Base-by-base conservation (phyloP, 1,140 invertebrate species). In the Pseudomyrmex sp. region DNA sequence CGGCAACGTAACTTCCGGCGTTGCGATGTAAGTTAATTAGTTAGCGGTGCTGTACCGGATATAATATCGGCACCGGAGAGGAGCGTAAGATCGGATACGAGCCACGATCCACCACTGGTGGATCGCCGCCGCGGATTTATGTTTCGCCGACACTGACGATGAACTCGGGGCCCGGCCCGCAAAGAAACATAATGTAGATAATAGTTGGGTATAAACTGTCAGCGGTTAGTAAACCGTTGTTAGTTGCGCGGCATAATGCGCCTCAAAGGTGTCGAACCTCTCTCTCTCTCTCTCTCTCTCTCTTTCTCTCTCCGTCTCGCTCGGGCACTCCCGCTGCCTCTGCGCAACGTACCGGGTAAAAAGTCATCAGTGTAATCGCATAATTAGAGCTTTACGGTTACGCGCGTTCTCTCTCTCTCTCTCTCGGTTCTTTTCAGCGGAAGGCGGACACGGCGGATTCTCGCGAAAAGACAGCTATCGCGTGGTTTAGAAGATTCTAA, bases 151-250 rank as follows among this genome's bases (percentile, higher is more conserved):
- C 74, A 48, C 63, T n/a, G 82, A 54, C 74, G 82, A 61, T 52
- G 82, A 63, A 72, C 75, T 50, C 8, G 70, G 15, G 20, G 75
- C 58, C 56, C 48, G 15, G 13, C 20, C n/a, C 66, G 54, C 76
- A 13, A 52, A 56, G 66, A 18, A 59, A 61, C 74, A 69, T 83
- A 79, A 85, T 50, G 48, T 35, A 48, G 58, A 83, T 74, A 88
- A 79, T 83, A 73, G 48, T 59, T 26, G 59, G 58, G 70, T 85
- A 82, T 83, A 83, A 85, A 83, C 73, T 77, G 50, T 63, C 20
- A 63, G 52, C 75, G 46, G 62, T 87, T 85, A 84, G 54, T 86
- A 66, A 83, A 86, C 46, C n/a, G 63, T 83, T 87, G 79, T 48
- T 62, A 62, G 48, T 82, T 62, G 48, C 79, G 48, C 46, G 23